A percentile compares a stretch with the other conserved stretches of the same genome.
phyloP scores from a whole-genome alignment of 2,888 invertebrate genomes.

The Drosophila anceps region DNA sequence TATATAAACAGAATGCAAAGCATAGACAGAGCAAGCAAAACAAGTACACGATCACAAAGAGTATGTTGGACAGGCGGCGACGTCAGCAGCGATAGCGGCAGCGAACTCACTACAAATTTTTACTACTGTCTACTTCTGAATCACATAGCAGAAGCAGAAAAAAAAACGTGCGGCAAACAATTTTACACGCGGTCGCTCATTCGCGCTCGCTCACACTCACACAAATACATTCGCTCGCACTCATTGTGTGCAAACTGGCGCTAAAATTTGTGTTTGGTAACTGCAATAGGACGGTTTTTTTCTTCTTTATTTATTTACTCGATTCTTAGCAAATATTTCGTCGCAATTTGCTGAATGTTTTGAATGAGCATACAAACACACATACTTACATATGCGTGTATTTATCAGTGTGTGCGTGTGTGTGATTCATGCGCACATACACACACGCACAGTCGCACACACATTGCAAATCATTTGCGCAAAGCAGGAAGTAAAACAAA shows the following conservation, averaged over 20 bases:
- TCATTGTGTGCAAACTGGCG: constrained; percentile 16
- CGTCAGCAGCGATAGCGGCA: constrained; percentile 25
- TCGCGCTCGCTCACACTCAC: constrained; percentile 1
- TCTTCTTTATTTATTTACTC: constrained; percentile 33
- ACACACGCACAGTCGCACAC: constrained; percentile 5
- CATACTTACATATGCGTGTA: neutral
- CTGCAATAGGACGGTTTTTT: constrained; percentile 19
- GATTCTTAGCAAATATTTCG: constrained; percentile 41
- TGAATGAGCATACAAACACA: constrained; percentile 43
- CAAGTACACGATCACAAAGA: constrained; percentile 70
- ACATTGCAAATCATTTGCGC: constrained; percentile 12
- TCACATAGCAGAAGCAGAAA: constrained; percentile 52
- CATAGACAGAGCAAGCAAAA: constrained; percentile 65
- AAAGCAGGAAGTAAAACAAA: constrained; percentile 56
- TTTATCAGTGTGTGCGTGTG: constrained; percentile 22
- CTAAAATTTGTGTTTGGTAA: constrained; percentile 38
- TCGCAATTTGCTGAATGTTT: constrained; percentile 51
- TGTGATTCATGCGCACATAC: constrained; percentile 30
- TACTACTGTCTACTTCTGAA: constrained; percentile 63
- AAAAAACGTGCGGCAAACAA: constrained; percentile 73
- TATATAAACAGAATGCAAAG: constrained; percentile 69
- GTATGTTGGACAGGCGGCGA: constrained; percentile 56
- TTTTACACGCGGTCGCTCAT: constrained; percentile 54
- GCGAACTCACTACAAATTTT: constrained; percentile 44
- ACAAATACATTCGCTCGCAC: constrained; percentile 30